phyloP scores from a whole-genome alignment of 2,797 vertebrate genomes.

The Clamator glandarius region DNA sequence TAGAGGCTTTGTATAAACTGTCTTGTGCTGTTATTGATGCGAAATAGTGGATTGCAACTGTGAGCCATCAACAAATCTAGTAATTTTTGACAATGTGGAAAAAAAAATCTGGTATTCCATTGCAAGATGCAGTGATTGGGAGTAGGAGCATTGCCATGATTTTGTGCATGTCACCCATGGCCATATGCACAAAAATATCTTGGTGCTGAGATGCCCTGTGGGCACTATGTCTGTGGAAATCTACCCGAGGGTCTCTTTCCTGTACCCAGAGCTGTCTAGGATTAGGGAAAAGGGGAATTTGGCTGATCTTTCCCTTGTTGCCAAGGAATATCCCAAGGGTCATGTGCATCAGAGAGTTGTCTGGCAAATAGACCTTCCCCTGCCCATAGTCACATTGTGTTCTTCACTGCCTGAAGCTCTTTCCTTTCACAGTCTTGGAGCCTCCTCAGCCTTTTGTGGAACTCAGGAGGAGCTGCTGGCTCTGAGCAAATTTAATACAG shows the following conservation, averaged over 20 bases:
- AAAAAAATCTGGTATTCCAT: neutral
- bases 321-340: neutral
- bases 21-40: neutral
- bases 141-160: neutral
- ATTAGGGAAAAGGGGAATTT: neutral
- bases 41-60: neutral
- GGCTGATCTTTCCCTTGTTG: neutral
- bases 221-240: neutral
- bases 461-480: neutral
- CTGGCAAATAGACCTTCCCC: neutral
- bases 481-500: too few species aligned
- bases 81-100: neutral
- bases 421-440: neutral
- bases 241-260: neutral
- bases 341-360: neutral
- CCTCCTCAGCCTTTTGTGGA: neutral
- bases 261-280: neutral
- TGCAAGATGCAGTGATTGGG: neutral
- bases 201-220: neutral
- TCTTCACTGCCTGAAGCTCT: neutral
- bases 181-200: neutral
- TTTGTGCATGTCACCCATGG: neutral
- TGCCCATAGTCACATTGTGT: neutral
- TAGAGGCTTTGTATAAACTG: neutral
- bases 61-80: neutral